A percentile compares a stretch with the other conserved stretches of the same genome.
These are phyloP conservation scores for Pentalonia nigronervosa DNA, from an alignment of 1,140 invertebrate genomes.

Conservation along the genomic window DNA sequence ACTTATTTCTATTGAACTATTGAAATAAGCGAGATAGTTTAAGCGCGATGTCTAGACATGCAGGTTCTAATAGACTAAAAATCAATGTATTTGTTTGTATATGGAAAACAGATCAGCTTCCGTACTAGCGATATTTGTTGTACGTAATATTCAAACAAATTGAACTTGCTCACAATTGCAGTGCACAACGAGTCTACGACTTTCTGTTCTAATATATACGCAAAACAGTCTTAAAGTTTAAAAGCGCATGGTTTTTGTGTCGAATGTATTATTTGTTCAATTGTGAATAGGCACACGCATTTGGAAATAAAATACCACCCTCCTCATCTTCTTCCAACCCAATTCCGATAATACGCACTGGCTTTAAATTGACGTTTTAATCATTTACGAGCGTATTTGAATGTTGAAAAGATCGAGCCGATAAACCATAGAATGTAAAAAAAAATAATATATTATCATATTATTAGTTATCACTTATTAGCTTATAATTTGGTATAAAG, in stretches of 20 bases:
- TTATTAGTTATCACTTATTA: neutral
- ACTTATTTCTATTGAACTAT: neutral
- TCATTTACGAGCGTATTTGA: neutral
- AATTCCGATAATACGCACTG: neutral
- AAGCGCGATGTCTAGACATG: neutral
- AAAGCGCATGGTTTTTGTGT: neutral
- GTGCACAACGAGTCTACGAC: neutral
- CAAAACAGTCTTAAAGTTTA: constrained; percentile 10
- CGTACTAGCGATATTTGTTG: neutral
- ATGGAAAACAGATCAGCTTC: neutral
- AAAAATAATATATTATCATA: neutral
- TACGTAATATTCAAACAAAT: neutral
- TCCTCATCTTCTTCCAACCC: no score
- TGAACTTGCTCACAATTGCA: neutral
- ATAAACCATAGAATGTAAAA: neutral
- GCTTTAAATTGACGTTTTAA: neutral
- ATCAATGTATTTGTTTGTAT: constrained; percentile 3
- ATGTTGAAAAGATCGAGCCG: neutral
- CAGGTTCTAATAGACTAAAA: neutral
- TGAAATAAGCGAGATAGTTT: neutral
- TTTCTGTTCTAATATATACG: neutral
- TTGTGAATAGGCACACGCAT: neutral
- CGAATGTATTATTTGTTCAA: neutral
- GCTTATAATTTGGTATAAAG: neutral
- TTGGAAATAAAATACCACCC: neutral